phyloP scores from a whole-genome alignment of 2,113 vertebrate genomes.

The Porphyrio hochstetteri region DNA sequence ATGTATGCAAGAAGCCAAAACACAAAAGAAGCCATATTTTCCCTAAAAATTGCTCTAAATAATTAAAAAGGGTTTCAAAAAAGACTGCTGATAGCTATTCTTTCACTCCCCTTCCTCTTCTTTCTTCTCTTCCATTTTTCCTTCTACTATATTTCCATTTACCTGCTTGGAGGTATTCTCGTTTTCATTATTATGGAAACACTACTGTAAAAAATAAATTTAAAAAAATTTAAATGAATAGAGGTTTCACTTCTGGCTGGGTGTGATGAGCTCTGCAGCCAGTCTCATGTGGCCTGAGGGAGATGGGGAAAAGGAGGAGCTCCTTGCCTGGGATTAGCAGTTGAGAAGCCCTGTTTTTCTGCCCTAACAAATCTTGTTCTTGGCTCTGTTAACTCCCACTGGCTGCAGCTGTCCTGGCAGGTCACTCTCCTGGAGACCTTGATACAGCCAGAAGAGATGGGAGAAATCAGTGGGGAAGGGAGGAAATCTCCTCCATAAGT shows the following conservation, averaged over 20 bases:
- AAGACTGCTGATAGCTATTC: background rate
- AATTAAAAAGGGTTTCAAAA: background rate
- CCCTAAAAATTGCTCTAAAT: background rate
- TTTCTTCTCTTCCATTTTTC: background rate
- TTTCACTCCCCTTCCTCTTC: background rate
- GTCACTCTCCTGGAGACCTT: background rate
- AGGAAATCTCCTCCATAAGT: background rate
- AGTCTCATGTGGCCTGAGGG: accelerated
- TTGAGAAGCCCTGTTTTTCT: background rate
- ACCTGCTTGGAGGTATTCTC: background rate
- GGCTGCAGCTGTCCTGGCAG: conserved; percentile 45
- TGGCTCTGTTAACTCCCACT: background rate
- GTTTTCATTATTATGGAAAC: background rate
- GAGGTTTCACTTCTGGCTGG: background rate
- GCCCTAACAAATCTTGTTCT: background rate
- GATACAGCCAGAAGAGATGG: background rate
- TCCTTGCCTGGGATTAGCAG: background rate
- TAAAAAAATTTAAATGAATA: accelerated
- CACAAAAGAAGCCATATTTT: background rate
- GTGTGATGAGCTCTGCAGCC: background rate
- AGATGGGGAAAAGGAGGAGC: background rate
- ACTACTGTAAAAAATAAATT: background rate
- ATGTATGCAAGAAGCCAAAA: background rate
- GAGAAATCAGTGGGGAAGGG: background rate
- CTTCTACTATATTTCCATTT: background rate